These are phyloP conservation scores for Papilio polytes DNA, from an alignment of 1,140 invertebrate species.

Conservation along the genomic window DNA sequence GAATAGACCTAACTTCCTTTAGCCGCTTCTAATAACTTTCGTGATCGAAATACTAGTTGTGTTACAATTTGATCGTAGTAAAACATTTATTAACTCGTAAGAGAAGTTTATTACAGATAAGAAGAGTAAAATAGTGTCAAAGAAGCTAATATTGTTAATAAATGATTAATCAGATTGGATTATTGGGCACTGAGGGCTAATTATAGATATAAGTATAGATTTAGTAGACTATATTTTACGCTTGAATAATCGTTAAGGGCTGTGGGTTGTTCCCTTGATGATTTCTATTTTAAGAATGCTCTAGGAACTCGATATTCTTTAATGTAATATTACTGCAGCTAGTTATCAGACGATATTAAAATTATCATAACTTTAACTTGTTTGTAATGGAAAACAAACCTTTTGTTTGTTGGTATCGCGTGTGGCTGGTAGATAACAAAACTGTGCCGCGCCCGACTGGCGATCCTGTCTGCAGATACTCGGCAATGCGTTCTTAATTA, in stretches of 20 bases:
- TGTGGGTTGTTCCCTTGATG: too few species aligned
- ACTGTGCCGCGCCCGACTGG: constrained; percentile 9
- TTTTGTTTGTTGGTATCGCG: constrained; percentile 32
- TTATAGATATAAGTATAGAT: background rate
- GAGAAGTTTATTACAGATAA: background rate
- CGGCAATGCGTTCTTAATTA: constrained; percentile 33
- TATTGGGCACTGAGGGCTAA: too few species aligned
- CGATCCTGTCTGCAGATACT: constrained; percentile 18
- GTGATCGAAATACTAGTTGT: background rate
- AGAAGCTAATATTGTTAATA: background rate
- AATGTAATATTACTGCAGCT: background rate
- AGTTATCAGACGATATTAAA: background rate
- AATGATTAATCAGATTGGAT: too few species aligned
- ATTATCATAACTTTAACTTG: background rate
- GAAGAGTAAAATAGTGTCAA: background rate
- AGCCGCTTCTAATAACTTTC: constrained; percentile 10
- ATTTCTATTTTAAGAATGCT: background rate
- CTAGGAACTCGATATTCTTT: background rate
- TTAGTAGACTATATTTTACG: too few species aligned
- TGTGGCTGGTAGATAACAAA: constrained; percentile 20
- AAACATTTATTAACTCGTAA: background rate
- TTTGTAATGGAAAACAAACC: constrained; percentile 24
- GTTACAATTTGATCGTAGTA: constrained; percentile 2
- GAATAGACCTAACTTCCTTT: constrained; percentile 30
- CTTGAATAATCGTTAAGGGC: too few species aligned